Percentiles rank a stretch among this genome's conserved stretches.
Conservation (phyloP, 2,113 vertebrate species). For the Mormoops blainvillei region DNA sequence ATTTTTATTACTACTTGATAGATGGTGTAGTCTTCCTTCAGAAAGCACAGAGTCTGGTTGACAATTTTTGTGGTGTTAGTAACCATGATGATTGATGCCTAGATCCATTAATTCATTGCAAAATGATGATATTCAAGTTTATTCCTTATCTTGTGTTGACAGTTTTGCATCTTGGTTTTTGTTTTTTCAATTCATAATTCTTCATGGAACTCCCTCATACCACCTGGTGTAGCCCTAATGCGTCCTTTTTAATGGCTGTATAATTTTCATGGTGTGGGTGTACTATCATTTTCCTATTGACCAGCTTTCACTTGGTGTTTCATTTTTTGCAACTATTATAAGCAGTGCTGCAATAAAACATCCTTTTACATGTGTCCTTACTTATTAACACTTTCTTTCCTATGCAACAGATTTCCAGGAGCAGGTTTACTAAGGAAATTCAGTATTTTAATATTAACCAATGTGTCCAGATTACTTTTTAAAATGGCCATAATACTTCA, state of each 20-base stretch:
- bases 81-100: neutral
- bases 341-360: neutral
- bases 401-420: neutral
- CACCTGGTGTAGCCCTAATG: neutral
- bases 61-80: neutral
- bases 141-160: neutral
- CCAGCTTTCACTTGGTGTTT: neutral
- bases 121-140: constrained; percentile 1
- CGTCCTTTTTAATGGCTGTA: neutral
- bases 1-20: neutral
- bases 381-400: neutral
- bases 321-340: neutral
- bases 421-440: neutral
- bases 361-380: neutral
- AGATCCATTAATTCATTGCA: neutral
- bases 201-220: neutral
- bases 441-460: neutral
- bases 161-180: neutral
- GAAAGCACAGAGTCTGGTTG: neutral
- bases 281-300: neutral
- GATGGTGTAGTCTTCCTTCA: neutral
- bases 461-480: constrained; percentile 7
- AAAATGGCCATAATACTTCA: neutral
- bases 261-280: neutral
- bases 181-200: neutral